Percentiles rank a stretch among this genome's conserved stretches.
Conservation (phyloP, 2,888 invertebrate species). For the Pemphredon lugubris region DNA sequence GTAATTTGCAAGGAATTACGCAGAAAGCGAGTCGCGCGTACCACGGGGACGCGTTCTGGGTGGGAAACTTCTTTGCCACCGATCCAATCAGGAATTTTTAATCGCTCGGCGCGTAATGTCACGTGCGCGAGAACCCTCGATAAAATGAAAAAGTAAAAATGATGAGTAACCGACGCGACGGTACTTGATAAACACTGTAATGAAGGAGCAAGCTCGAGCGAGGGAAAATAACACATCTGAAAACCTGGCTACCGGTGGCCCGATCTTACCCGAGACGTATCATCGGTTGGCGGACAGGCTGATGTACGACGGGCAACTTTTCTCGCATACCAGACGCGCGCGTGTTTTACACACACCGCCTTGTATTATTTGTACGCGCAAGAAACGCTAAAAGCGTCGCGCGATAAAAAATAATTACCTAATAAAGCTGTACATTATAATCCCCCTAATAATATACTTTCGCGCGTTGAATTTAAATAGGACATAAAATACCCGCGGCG, state of each 20-base stretch:
- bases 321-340: not conserved
- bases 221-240: conserved; percentile 44
- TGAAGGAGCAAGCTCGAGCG: conserved; percentile 18
- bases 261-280: too few species aligned
- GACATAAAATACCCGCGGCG: conserved; percentile 2
- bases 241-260: conserved; percentile 54
- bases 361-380: not conserved
- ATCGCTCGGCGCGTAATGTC: too few species aligned
- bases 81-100: too few species aligned
- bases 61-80: too few species aligned
- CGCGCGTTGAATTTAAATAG: not conserved
- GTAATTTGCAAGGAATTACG: too few species aligned
- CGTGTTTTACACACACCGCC: not conserved
- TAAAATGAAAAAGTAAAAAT: conserved; percentile 51
- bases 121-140: not conserved
- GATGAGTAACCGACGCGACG: conserved; percentile 43
- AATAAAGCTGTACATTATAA: conserved; percentile 26
- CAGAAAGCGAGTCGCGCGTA: too few species aligned
- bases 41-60: too few species aligned
- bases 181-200: conserved; percentile 27
- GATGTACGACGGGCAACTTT: not conserved
- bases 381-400: not conserved
- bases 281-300: not conserved
- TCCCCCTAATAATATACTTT: conserved; percentile 15
- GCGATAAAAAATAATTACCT: conserved; percentile 6